Evolutionary conservation across 2,797 vertebrate species (phyloP), one percentile per base, ranked within the genome.

Genomic region (Peromyscus nudipes): DNA sequence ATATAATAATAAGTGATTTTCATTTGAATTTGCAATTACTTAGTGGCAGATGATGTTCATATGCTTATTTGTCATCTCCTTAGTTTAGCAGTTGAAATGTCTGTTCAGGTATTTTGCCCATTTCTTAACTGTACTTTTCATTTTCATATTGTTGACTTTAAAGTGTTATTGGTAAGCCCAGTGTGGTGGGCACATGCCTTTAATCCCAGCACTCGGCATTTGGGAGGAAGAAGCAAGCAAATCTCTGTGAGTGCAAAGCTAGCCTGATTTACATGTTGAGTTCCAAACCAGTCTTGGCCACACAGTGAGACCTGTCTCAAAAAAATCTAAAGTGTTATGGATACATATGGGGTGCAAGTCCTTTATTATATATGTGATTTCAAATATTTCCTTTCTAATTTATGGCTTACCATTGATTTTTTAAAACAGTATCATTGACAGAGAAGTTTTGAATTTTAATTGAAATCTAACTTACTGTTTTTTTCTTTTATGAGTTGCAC

Each of bases 141-240:
- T 81, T 94, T 86, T 65, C 57, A 79, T 86, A 91, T 73, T 95
- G 76, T 86, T 95, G 46, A 79, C 21, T 80, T 94, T 79, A 79
- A 90, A 77, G 19, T 37, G 27, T 80, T 97, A 65, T 55, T 88
- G 14, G 25, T 62, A 43, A 43, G n/a, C 57, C 25, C 4, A 43
- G 25, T 31, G 16, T 62, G 37, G 57, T 43, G 27, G 57, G 37
- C 37, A 62, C 37, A 62, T 43, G n/a, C 55, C 23, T 62, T 40
- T 40, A 82, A 40, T 82, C n/a, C 23, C 27, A 40, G 37, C n/a
- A 16, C 37, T 62, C 57, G 62, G 23, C 13, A 82, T 55, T 73
- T 73, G 80, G 37, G 55, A 82, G 21, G 8, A 40, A 62, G 57
- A 43, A 43, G 25, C 37, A 83, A 10, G 25, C 10, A 14, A 57